These are phyloP conservation scores for Dynastes maya DNA, from an alignment of 2,888 invertebrate genomes.

Conservation along the genomic window DNA sequence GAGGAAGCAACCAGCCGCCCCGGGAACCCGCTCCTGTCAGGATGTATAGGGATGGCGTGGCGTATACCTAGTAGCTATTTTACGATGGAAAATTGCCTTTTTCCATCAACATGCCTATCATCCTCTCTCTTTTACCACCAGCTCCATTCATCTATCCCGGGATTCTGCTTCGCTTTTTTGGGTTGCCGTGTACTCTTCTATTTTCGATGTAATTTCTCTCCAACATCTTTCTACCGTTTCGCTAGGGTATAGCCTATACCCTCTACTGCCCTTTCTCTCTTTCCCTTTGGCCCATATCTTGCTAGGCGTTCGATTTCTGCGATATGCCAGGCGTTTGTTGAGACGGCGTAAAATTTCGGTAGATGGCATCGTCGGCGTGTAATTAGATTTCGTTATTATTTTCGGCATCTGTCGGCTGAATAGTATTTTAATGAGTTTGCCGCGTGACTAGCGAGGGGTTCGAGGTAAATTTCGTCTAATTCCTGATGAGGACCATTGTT, in stretches of 20 bases:
- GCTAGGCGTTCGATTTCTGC: background rate
- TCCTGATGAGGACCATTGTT: background rate
- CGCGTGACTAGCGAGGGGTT: too few relatives aligned
- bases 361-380: background rate
- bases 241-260: too few relatives aligned
- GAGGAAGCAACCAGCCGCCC: background rate
- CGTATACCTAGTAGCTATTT: constrained; percentile 8
- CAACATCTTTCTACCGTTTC: too few relatives aligned
- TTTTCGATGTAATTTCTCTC: too few relatives aligned
- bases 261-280: too few relatives aligned
- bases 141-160: constrained; percentile 2
- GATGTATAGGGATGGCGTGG: background rate
- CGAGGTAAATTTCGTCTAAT: constrained; percentile 4
- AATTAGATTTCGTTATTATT: constrained; percentile 31
- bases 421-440: constrained; percentile 32
- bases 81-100: constrained; percentile 32
- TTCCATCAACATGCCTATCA: constrained; percentile 21
- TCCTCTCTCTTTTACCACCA: constrained; percentile 7
- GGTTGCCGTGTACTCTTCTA: background rate
- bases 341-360: background rate
- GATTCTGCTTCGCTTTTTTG: background rate
- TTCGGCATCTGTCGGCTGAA: constrained; percentile 29
- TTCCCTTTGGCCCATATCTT: too few relatives aligned
- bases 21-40: background rate
- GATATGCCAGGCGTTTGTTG: background rate